These are phyloP conservation scores for Rapana venosa DNA, from an alignment of 2,888 invertebrate genomes.

Conservation along the genomic window DNA sequence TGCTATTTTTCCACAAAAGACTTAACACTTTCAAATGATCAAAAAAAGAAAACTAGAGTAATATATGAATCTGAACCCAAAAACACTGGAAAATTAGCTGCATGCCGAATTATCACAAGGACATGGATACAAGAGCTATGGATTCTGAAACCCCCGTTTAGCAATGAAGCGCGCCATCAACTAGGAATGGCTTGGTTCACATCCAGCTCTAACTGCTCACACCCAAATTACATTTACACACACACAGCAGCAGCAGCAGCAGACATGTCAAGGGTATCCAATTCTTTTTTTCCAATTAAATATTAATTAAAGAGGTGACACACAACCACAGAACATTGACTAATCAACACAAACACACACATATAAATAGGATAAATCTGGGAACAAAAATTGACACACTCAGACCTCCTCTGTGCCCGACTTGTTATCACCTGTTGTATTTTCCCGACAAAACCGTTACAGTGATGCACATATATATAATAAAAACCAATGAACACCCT, in stretches of 20 bases:
- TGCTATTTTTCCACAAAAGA: neutral
- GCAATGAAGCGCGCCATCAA: neutral
- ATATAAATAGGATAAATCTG: too few species aligned
- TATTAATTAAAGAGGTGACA: too few species aligned
- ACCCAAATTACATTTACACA: neutral
- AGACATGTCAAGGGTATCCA: neutral
- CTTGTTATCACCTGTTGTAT: too few species aligned
- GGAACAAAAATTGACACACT: too few species aligned
- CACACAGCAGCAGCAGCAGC: neutral
- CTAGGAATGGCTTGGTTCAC: constrained; percentile 25
- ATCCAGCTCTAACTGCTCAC: neutral
- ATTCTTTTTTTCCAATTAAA: neutral
- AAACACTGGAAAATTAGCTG: constrained; percentile 12
- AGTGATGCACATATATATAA: too few species aligned
- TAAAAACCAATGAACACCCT: too few species aligned
- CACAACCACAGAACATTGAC: too few species aligned
- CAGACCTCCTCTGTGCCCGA: too few species aligned
- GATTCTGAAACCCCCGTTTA: constrained; percentile 8
- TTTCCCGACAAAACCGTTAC: too few species aligned
- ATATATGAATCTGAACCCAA: neutral
- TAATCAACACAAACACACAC: too few species aligned
- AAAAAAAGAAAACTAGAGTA: neutral
- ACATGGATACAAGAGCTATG: constrained; percentile 22
- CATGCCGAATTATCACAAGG: constrained; percentile 34
- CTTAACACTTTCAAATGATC: neutral